Evolutionary conservation across 2,797 vertebrate species (phyloP).

Genomic region (Syngnathus rostellatus): DNA sequence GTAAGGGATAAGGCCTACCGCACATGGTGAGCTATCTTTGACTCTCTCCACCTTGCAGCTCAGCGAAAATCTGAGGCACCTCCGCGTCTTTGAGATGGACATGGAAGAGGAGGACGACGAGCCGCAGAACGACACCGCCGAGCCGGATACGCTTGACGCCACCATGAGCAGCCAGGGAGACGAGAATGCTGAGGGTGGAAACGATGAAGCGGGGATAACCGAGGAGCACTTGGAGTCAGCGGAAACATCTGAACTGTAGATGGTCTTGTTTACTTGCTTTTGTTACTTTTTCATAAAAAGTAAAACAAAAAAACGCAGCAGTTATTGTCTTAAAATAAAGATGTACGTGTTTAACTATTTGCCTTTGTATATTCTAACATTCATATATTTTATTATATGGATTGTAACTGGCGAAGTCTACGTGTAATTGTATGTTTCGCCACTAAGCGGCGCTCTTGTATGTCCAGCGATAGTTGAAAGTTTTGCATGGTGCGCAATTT

Average conservation of each 20-base stretch:
- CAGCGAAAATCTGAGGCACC: conserved; percentile 88
- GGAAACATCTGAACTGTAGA: conserved; percentile 41
- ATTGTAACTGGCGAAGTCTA: too few relatives aligned
- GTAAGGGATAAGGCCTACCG: neutral
- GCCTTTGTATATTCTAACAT: neutral
- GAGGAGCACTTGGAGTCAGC: conserved; percentile 52
- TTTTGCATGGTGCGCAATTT: too few relatives aligned
- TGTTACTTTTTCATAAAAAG: neutral
- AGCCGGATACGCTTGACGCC: conserved; percentile 70
- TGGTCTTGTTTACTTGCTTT: neutral
- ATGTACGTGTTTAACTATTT: neutral
- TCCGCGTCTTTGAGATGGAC: conserved; percentile 97
- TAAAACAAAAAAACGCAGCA: neutral
- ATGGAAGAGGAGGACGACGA: conserved; percentile 94
- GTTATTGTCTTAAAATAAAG: neutral
- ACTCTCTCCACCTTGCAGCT: conserved; percentile 62
- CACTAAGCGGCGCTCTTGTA: too few relatives aligned
- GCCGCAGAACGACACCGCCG: conserved; percentile 63
- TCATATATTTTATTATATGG: neutral
- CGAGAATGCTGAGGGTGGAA: conserved; percentile 30
- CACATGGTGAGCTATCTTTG: neutral
- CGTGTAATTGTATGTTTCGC: too few relatives aligned
- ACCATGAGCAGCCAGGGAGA: conserved; percentile 51
- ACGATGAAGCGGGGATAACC: conserved; percentile 24
- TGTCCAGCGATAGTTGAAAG: too few relatives aligned